Base-by-base conservation (phyloP, 2,113 vertebrate species). In the Spheniscus mendiculus region DNA sequence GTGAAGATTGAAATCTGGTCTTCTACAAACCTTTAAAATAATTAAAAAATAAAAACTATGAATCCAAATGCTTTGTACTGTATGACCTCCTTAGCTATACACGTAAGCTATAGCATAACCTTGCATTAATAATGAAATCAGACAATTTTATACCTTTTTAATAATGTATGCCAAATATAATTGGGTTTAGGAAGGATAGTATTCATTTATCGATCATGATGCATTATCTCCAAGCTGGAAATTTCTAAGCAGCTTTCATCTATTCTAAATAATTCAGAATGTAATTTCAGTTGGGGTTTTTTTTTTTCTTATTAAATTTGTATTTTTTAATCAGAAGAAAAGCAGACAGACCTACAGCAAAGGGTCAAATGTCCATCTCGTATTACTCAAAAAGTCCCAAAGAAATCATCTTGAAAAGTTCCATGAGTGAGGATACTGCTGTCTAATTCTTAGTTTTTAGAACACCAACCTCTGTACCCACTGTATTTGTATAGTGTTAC, bases 261-360 rank as follows among this genome's bases (percentile, higher is more conserved):
- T 98, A 96, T 93, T 96, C 91, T 98, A 97, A 98, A 98, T 98
- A 98, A 98, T 98, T 98, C 96, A 98, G 59, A 90, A 89, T 93
- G 90, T 90, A 97, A 98, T 98, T 98, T 97, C 76, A 94, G 84
- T 84, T 59, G 44, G 49, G 70, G 3, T 15, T 42, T 85, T 87
- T 83, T 96, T 85, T 95, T 97, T 94, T 88, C 81, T 87, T 84
- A 96, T 97, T 96, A 94, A 97, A 76, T 79, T 93, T 95, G 38
- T 95, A 45, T 94, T 83, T 95, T 97, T 94, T 78, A 94, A 96
- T 97, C 67, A 79, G 62, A 95, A 88, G 77, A 70, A 92, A 96
- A 91, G 77, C 63, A 89, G 93, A 66, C 67, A 84, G 77, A 96
- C 38, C 72, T 53, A 42, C 32, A 66, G 6, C 58, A 73, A 72